Conservation (phyloP, 2,797 vertebrate species). For the Philypnodon macrostomus region DNA sequence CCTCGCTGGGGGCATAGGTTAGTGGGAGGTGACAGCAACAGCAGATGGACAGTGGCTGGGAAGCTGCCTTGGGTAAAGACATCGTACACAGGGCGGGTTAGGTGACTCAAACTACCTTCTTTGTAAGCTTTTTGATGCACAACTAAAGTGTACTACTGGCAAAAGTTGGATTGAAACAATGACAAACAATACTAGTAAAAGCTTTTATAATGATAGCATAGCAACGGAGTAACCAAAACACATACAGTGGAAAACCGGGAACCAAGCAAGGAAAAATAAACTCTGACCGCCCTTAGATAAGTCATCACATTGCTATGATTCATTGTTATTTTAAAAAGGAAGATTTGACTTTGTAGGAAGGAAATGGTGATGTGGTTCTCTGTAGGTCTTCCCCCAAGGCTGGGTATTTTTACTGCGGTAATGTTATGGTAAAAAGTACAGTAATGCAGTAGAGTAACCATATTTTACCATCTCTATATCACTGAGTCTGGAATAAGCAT, state of each 20-base stretch:
- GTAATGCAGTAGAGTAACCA: too few relatives aligned
- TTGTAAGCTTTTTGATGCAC: not conserved
- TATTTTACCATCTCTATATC: constrained; percentile 33
- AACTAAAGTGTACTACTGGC: constrained; percentile 6
- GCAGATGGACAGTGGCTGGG: constrained; percentile 40
- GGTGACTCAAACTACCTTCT: constrained; percentile 7
- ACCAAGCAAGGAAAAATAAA: not conserved
- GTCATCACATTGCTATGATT: constrained; percentile 29
- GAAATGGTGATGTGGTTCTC: constrained; percentile 10
- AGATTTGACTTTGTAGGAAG: constrained; percentile 22
- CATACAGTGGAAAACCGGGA: not conserved
- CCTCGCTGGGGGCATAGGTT: constrained; percentile 55
- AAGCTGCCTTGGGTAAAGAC: constrained; percentile 12
- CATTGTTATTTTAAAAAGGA: constrained; percentile 27
- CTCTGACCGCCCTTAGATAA: constrained; percentile 25
- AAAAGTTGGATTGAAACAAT: not conserved
- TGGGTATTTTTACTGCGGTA: not conserved
- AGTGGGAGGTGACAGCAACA: constrained; percentile 45
- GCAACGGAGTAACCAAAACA: not conserved
- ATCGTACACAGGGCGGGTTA: constrained; percentile 16
- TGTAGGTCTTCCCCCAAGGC: not conserved
- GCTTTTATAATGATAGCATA: constrained; percentile 6
- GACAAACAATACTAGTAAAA: not conserved
- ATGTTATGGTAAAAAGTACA: constrained; percentile 1
- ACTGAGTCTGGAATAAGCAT: too few relatives aligned